Conservation (phyloP, 1,140 invertebrate species). For the Hycleus cichorii region DNA sequence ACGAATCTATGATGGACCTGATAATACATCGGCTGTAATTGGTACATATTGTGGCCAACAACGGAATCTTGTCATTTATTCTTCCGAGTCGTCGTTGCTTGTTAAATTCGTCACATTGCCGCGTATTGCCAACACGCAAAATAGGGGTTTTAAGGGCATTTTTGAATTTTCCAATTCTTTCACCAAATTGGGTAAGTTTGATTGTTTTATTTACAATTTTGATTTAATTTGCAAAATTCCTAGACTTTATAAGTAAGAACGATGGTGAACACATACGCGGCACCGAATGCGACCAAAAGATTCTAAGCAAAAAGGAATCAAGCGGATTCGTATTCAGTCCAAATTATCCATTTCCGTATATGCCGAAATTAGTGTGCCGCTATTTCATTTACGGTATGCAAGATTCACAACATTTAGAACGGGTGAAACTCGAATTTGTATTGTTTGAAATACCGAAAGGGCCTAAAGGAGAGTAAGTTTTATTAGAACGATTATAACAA, state of each 20-base stretch:
- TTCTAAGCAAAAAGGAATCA: slow-evolving; percentile 87
- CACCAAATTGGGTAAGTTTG: slow-evolving; percentile 79
- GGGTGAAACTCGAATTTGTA: slow-evolving; percentile 80
- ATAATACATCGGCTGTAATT: slow-evolving; percentile 79
- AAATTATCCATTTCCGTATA: slow-evolving; percentile 90
- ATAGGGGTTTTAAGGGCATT: slow-evolving; percentile 90
- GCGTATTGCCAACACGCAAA: slow-evolving; percentile 84
- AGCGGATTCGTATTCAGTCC: slow-evolving; percentile 88
- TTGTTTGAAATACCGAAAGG: slow-evolving; percentile 85
- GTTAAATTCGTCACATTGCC: slow-evolving; percentile 85
- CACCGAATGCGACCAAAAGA: slow-evolving; percentile 95
- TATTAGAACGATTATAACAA: neutral
- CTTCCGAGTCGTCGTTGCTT: slow-evolving; percentile 79
- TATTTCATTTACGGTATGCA: slow-evolving; percentile 98
- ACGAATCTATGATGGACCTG: slow-evolving; percentile 89
- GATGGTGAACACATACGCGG: slow-evolving; percentile 88
- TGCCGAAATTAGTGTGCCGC: slow-evolving; percentile 89
- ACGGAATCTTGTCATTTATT: slow-evolving; percentile 89
- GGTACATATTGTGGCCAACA: slow-evolving; percentile 98
- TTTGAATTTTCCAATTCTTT: slow-evolving; percentile 95
- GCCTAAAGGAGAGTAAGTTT: slow-evolving; percentile 59
- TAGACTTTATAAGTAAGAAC: slow-evolving; percentile 89
- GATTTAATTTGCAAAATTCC: slow-evolving; percentile 25
- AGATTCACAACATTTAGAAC: slow-evolving; percentile 89
- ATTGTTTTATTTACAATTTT: neutral